Evolutionary conservation across 2,113 vertebrate genomes (phyloP).

Genomic region (Alethe castanea): DNA sequence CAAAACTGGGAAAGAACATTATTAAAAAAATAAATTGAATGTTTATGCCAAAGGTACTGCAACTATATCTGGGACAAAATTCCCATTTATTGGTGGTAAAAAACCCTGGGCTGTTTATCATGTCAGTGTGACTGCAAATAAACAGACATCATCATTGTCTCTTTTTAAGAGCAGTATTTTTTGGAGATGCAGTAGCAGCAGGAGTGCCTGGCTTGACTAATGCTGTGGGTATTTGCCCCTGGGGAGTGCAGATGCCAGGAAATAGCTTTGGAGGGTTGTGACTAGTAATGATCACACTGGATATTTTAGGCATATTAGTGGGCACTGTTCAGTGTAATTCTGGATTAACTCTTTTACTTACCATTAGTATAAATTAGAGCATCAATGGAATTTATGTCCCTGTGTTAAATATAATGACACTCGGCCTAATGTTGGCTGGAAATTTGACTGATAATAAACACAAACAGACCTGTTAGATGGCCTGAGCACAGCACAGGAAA

Average conservation of each 20-base stretch:
- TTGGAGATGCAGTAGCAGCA: conserved; percentile 42
- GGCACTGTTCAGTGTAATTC: conserved; percentile 22
- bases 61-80: not conserved
- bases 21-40: not conserved
- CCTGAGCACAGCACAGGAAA: not conserved
- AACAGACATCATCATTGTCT: not conserved
- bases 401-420: not conserved
- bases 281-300: conserved; percentile 49
- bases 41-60: not conserved
- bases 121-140: not conserved
- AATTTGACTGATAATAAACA: not conserved
- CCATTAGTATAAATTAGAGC: not conserved
- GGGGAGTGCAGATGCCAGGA: conserved; percentile 57
- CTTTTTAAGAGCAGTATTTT: conserved; percentile 18
- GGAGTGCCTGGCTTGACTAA: conserved; percentile 47
- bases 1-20: not conserved
- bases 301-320: conserved; percentile 51
- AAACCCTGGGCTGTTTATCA: not conserved
- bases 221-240: conserved; percentile 50
- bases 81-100: not conserved
- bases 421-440: not conserved
- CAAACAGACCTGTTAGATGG: not conserved
- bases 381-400: not conserved
- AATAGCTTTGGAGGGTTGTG: conserved; percentile 36
- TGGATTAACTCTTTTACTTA: conserved; percentile 45